Evolutionary conservation across 1,140 invertebrate species (phyloP).

Genomic region (Arctopsyche grandis): DNA sequence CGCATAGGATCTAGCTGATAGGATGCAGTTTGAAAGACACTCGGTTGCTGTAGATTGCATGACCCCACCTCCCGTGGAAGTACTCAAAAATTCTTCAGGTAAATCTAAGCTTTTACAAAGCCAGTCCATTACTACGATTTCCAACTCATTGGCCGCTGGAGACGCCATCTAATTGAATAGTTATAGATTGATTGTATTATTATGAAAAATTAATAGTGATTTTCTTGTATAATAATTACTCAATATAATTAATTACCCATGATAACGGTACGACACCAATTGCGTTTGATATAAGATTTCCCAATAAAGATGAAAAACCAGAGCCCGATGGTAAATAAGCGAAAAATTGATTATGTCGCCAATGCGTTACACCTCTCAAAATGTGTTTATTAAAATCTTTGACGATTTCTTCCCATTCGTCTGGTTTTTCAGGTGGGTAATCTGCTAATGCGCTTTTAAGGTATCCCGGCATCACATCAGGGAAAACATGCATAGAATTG

Average conservation of each 20-base stretch:
- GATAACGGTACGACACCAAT: conserved; percentile 95
- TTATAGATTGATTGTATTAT: conserved; percentile 34
- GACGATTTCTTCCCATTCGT: conserved; percentile 88
- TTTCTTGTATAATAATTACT: too few species aligned
- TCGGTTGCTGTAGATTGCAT: conserved; percentile 87
- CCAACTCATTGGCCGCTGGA: conserved; percentile 84
- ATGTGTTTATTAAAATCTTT: conserved; percentile 89
- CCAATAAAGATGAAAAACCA: conserved; percentile 93
- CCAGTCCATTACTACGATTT: conserved; percentile 80
- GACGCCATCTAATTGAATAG: conserved; percentile 70
- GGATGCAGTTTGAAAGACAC: conserved; percentile 84
- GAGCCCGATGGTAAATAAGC: conserved; percentile 97
- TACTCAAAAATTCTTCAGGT: conserved; percentile 66
- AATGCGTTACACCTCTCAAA: conserved; percentile 95
- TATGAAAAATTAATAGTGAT: too few species aligned
- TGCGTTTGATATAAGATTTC: conserved; percentile 91
- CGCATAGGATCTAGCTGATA: conserved; percentile 80
- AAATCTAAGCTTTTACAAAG: conserved; percentile 70
- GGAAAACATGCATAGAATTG: conserved; percentile 78
- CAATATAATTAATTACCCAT: conserved; percentile 81
- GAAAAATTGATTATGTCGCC: conserved; percentile 96
- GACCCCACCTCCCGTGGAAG: conserved; percentile 80
- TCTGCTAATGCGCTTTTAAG: conserved; percentile 78
- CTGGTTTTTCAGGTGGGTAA: conserved; percentile 81
- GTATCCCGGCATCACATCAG: conserved; percentile 87